These are phyloP conservation scores for Triplophysa rosa DNA, from an alignment of 2,113 vertebrate genomes.

Conservation along the genomic window DNA sequence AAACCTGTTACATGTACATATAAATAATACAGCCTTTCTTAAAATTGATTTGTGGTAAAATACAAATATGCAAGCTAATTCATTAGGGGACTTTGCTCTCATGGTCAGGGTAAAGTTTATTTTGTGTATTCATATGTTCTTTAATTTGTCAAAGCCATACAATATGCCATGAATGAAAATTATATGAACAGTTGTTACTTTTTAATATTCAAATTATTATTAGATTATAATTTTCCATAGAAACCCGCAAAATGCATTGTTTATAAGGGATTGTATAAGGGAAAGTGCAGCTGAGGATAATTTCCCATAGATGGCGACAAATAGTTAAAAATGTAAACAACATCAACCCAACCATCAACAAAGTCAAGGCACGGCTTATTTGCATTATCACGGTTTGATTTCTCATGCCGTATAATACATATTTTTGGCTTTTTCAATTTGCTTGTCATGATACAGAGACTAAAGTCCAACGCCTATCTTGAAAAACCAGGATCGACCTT, in stretches of 20 bases:
- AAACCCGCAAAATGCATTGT: too few species aligned
- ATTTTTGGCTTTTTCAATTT: background rate
- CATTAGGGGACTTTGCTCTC: background rate
- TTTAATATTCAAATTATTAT: background rate
- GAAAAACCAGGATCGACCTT: background rate
- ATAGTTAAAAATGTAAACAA: background rate
- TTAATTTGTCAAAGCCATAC: background rate
- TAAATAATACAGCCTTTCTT: background rate
- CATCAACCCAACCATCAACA: background rate
- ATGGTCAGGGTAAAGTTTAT: background rate
- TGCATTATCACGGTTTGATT: background rate
- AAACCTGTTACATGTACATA: background rate
- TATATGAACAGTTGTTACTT: background rate
- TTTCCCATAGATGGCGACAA: slow-evolving; percentile 33
- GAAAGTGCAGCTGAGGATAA: background rate
- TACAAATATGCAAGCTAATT: background rate
- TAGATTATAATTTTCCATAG: too few species aligned
- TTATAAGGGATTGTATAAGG: background rate
- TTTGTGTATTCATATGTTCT: background rate
- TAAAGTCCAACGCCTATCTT: background rate
- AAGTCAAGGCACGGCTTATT: background rate
- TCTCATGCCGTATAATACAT: background rate
- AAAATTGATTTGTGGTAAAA: background rate
- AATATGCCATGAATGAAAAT: background rate
- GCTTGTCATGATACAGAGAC: background rate